These are phyloP conservation scores for Anomalospiza imberbis DNA, from an alignment of 2,797 vertebrate genomes.

Conservation along the genomic window DNA sequence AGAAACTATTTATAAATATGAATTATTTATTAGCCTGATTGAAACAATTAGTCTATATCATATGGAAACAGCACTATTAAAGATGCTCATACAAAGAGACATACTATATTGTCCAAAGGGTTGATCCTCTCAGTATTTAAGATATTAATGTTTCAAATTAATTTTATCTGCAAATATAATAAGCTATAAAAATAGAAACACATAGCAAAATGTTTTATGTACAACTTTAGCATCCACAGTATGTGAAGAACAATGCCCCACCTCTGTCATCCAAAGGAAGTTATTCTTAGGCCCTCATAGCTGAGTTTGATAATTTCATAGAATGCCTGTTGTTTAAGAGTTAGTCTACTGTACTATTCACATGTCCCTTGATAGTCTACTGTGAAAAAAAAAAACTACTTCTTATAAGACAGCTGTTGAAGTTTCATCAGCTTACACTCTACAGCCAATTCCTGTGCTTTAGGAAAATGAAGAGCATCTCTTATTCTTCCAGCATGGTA, in stretches of 20 bases:
- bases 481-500: slow-evolving; percentile 30
- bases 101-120: not conserved
- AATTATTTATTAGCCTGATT: slow-evolving; percentile 46
- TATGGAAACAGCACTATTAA: not conserved
- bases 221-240: not conserved
- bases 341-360: not conserved
- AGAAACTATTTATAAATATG: slow-evolving; percentile 22
- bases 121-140: not conserved
- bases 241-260: not conserved
- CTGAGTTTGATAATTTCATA: slow-evolving; percentile 40
- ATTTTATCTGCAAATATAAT: not conserved
- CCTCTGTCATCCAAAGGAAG: slow-evolving; percentile 10
- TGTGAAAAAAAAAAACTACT: slow-evolving; percentile 22
- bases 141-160: not conserved
- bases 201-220: not conserved
- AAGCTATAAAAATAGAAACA: not conserved
- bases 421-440: slow-evolving; percentile 14
- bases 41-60: not conserved
- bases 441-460: slow-evolving; percentile 42
- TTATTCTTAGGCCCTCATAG: slow-evolving; percentile 46
- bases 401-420: slow-evolving; percentile 63
- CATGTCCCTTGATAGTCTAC: slow-evolving; percentile 37
- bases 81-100: not conserved
- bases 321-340: slow-evolving; percentile 41
- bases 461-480: slow-evolving; percentile 50